A percentile compares a stretch with the other conserved stretches of the same genome.
These are phyloP conservation scores for Petaurus breviceps DNA, from an alignment of 2,113 vertebrate species.

Conservation along the genomic window DNA sequence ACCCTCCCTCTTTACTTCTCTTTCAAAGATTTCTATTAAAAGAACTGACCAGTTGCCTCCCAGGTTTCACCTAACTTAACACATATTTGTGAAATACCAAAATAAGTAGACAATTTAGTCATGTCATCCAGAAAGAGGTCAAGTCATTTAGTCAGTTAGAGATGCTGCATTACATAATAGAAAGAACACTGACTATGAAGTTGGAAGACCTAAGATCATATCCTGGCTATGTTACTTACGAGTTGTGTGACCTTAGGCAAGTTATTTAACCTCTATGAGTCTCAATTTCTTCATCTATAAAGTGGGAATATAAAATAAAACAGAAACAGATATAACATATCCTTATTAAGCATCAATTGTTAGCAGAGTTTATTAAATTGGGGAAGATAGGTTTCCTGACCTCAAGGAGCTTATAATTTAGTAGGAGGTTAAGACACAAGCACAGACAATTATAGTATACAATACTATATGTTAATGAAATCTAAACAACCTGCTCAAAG, in stretches of 20 bases:
- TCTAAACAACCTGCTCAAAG: background rate
- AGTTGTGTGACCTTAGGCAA: background rate
- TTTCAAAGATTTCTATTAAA: background rate
- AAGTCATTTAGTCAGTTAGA: background rate
- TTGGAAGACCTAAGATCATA: background rate
- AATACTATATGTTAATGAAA: background rate
- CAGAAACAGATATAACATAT: background rate
- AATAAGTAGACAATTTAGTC: background rate
- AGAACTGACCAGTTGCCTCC: background rate
- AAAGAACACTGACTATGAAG: background rate
- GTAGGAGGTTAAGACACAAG: background rate
- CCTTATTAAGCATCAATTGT: background rate
- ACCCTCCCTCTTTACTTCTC: background rate
- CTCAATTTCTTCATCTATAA: background rate
- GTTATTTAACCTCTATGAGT: background rate
- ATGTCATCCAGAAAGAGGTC: background rate
- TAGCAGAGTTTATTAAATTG: background rate
- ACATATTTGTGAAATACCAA: background rate
- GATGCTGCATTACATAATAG: background rate
- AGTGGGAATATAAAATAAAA: too few species aligned
- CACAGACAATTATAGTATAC: background rate
- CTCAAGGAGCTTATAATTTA: background rate
- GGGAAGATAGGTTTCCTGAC: background rate
- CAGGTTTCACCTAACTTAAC: background rate
- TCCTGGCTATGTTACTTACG: background rate